Evolutionary conservation across 92 coral and sea anemone species (phyloP).

Genomic region (Zoanthus sansibaricus): DNA sequence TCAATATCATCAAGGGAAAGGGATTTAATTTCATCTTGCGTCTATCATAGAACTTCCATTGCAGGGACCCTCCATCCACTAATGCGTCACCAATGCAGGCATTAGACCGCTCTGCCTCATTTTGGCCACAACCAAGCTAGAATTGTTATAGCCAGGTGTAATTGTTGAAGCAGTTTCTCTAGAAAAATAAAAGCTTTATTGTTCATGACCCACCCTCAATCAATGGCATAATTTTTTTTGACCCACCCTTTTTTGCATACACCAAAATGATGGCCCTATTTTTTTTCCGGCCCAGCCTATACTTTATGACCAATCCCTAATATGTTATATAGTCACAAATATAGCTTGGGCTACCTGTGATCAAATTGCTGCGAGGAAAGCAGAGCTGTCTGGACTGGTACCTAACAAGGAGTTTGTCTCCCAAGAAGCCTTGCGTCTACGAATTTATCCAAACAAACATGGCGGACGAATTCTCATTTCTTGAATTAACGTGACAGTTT

Average conservation of each 20-base stretch:
- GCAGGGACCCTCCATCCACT: slow-evolving; percentile 57
- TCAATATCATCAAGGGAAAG: slow-evolving; percentile 60
- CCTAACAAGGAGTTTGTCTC: neutral
- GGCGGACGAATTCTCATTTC: slow-evolving; percentile 44
- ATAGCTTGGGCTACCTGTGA: no score
- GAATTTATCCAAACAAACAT: slow-evolving; percentile 24
- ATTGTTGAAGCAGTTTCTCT: neutral
- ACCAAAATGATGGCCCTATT: neutral
- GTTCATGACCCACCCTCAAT: slow-evolving; percentile 13
- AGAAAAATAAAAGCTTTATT: no score
- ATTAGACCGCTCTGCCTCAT: slow-evolving; percentile 71
- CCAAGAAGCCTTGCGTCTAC: slow-evolving; percentile 13
- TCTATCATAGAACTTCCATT: slow-evolving; percentile 58
- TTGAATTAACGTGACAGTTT: neutral
- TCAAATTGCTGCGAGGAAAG: no score
- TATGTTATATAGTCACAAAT: no score
- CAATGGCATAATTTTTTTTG: neutral
- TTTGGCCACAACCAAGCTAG: slow-evolving; percentile 45
- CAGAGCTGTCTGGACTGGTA: neutral
- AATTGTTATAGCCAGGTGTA: no score
- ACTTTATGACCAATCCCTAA: neutral
- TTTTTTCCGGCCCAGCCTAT: neutral
- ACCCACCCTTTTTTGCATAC: neutral
- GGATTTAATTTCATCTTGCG: slow-evolving; percentile 43
- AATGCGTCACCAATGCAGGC: slow-evolving; percentile 68